phyloP scores from a whole-genome alignment of 1,140 invertebrate genomes.

The Heliconius nattereri region DNA sequence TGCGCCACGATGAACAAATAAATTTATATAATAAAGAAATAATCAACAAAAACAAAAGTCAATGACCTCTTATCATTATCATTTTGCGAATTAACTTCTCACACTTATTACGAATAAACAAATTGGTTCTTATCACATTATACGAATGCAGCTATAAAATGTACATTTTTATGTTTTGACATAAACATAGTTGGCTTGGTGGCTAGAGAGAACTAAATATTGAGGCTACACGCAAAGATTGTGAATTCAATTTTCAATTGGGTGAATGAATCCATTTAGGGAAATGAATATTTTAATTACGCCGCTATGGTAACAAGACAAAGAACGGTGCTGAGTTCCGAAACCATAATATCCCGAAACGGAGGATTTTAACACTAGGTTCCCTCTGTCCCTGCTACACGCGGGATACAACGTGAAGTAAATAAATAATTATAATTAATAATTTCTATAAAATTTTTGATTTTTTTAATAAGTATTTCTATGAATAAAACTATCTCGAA shows the following conservation, averaged over 20 bases:
- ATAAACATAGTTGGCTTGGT: too few species aligned
- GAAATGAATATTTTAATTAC: too few species aligned
- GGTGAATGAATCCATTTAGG: too few species aligned
- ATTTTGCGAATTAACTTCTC: neutral
- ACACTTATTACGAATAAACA: constrained; percentile 5
- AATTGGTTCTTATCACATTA: neutral
- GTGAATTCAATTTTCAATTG: too few species aligned
- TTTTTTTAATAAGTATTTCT: neutral
- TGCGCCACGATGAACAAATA: neutral
- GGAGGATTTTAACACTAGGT: neutral
- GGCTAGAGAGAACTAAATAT: too few species aligned
- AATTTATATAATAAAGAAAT: neutral
- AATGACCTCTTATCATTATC: constrained; percentile 18
- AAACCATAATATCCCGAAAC: neutral
- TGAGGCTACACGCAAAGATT: too few species aligned
- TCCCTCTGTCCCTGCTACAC: too few species aligned
- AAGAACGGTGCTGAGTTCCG: too few species aligned
- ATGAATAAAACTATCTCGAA: neutral
- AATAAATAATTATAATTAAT: too few species aligned
- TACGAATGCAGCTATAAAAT: neutral
- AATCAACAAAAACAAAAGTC: constrained; percentile 11
- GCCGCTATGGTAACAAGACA: too few species aligned
- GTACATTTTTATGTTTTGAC: neutral
- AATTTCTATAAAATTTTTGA: too few species aligned
- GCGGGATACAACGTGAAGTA: too few species aligned